Conservation (phyloP, 2,797 vertebrate species). For the Picus viridis region DNA sequence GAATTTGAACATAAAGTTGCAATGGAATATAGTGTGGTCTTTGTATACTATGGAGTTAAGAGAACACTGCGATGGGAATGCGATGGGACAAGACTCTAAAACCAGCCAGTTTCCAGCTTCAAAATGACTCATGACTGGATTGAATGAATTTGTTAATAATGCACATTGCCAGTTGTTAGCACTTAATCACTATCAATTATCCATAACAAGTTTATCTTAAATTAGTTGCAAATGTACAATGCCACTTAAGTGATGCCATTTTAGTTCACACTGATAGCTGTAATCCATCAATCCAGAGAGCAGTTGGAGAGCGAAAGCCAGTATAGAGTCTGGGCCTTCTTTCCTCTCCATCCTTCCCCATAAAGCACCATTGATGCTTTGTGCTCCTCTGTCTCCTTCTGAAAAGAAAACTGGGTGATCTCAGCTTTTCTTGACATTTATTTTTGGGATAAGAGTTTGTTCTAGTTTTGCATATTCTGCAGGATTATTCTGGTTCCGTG, state of each 20-base stretch:
- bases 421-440: conserved; percentile 20
- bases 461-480: conserved; percentile 49
- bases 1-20: neutral
- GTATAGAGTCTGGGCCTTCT: neutral
- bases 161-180: neutral
- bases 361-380: neutral
- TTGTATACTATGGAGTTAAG: neutral
- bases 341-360: neutral
- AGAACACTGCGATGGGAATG: neutral
- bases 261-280: neutral
- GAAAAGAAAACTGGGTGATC: neutral
- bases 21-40: neutral
- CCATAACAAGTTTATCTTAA: neutral
- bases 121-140: neutral
- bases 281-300: neutral
- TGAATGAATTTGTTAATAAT: neutral
- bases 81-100: neutral
- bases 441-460: conserved; percentile 46
- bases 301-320: neutral
- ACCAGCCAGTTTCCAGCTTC: neutral
- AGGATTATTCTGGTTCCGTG: conserved; percentile 45
- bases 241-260: neutral
- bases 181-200: neutral
- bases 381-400: neutral
- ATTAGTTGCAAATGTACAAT: neutral